phyloP scores from a whole-genome alignment of 2,797 vertebrate species.

The Tadarida brasiliensis region DNA sequence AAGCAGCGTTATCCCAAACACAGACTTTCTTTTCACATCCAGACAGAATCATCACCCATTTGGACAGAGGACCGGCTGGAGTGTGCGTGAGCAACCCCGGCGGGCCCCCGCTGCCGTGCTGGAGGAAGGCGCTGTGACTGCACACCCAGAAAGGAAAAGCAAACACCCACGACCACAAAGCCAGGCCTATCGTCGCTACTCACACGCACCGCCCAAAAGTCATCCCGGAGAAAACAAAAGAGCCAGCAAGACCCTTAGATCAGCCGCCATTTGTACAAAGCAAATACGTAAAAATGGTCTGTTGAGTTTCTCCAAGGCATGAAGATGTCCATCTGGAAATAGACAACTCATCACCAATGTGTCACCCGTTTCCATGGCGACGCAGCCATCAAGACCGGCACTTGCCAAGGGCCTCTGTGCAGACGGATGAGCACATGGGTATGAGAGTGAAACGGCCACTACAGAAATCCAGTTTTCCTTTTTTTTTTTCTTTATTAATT shows the following conservation, averaged over 20 bases:
- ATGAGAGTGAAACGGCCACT: conserved; percentile 67
- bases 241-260: conserved; percentile 3
- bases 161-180: conserved; percentile 52
- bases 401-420: conserved; percentile 75
- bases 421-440: conserved; percentile 72
- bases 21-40: neutral
- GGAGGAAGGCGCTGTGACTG: neutral
- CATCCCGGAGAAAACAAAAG: conserved; percentile 44
- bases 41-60: conserved; percentile 53
- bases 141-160: conserved; percentile 60
- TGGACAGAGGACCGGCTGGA: conserved; percentile 11
- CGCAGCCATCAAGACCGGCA: conserved; percentile 57
- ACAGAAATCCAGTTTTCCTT: conserved; percentile 39
- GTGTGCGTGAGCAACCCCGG: neutral
- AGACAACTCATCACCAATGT: conserved; percentile 79
- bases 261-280: conserved; percentile 50
- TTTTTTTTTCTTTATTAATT: neutral
- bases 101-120: neutral
- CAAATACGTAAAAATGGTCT: conserved; percentile 70
- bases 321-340: conserved; percentile 85
- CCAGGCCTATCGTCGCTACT: conserved; percentile 51
- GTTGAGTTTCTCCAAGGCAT: conserved; percentile 80
- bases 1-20: neutral
- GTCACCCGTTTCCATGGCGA: conserved; percentile 82
- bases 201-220: conserved; percentile 38